Conservation (phyloP, 1,140 invertebrate species). For the Argopecten irradians region DNA sequence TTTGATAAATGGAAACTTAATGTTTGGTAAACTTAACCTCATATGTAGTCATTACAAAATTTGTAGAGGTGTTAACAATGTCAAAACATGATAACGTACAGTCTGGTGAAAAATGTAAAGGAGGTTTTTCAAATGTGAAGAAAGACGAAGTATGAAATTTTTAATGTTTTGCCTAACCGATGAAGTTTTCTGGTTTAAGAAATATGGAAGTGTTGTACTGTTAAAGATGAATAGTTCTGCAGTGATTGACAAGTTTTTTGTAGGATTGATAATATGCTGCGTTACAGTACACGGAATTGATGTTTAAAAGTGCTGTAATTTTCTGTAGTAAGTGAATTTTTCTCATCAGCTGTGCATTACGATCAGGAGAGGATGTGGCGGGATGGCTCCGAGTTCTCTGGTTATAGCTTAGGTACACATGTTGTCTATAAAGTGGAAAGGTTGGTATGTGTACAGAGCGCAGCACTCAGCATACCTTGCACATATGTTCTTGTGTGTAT, state of each 20-base stretch:
- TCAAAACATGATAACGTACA: too few species aligned
- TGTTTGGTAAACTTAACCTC: too few species aligned
- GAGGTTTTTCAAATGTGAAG: background rate
- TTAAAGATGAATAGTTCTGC: background rate
- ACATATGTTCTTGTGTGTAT: background rate
- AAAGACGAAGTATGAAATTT: background rate
- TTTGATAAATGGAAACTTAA: too few species aligned
- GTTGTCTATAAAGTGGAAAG: background rate
- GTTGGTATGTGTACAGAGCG: slow-evolving; percentile 4
- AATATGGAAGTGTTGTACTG: background rate
- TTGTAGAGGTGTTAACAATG: too few species aligned
- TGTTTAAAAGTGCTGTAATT: background rate
- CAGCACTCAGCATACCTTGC: background rate
- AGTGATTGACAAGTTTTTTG: background rate
- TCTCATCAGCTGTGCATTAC: background rate
- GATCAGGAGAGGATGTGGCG: background rate
- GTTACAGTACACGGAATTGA: background rate
- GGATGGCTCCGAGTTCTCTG: background rate
- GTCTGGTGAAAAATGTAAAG: too few species aligned
- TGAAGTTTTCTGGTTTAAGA: background rate
- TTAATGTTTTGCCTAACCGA: background rate
- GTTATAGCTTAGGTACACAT: background rate
- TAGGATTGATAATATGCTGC: background rate
- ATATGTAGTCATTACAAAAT: too few species aligned
- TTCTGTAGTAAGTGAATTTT: background rate